Percentiles rank a stretch among this genome's conserved stretches.
These are phyloP conservation scores for Minunthozetes semirufus DNA, from an alignment of 2,888 invertebrate genomes.

Conservation along the genomic window DNA sequence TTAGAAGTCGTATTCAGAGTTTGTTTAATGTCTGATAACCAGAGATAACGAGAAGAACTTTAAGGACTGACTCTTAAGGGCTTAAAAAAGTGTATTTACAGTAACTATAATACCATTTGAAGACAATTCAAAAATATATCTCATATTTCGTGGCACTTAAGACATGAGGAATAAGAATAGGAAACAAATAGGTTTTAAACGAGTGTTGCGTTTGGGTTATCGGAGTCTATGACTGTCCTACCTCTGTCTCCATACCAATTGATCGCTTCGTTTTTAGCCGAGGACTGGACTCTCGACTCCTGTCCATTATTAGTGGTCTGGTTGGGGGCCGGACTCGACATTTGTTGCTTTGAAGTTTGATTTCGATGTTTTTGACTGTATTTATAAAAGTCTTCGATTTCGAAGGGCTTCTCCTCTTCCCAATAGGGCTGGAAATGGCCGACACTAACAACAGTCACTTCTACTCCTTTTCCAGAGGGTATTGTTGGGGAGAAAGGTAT, in stretches of 20 bases:
- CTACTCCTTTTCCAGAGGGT: conserved; percentile 38
- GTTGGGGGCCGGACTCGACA: conserved; percentile 33
- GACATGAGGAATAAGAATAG: neutral
- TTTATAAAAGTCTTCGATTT: conserved; percentile 96
- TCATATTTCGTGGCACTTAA: conserved; percentile 3
- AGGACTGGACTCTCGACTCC: neutral
- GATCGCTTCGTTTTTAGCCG: neutral
- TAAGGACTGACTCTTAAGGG: no score
- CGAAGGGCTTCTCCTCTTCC: conserved; percentile 92
- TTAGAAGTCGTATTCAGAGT: no score
- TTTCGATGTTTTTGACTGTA: conserved; percentile 86
- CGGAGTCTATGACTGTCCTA: neutral
- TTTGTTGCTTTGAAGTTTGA: conserved; percentile 47
- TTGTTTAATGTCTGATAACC: neutral
- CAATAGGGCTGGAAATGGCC: conserved; percentile 78
- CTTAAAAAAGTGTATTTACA: conserved; percentile 4
- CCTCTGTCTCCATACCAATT: conserved; percentile 5
- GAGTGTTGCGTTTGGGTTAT: conserved; percentile 16
- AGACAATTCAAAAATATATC: neutral
- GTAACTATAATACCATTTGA: conserved; percentile 23
- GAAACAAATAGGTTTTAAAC: neutral
- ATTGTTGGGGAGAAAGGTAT: conserved; percentile 32
- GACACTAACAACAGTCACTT: conserved; percentile 63
- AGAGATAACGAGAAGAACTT: neutral
- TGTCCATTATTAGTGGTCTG: neutral